phyloP scores from a whole-genome alignment of 2,888 invertebrate genomes.

The Pycnomerus fuliginosus region DNA sequence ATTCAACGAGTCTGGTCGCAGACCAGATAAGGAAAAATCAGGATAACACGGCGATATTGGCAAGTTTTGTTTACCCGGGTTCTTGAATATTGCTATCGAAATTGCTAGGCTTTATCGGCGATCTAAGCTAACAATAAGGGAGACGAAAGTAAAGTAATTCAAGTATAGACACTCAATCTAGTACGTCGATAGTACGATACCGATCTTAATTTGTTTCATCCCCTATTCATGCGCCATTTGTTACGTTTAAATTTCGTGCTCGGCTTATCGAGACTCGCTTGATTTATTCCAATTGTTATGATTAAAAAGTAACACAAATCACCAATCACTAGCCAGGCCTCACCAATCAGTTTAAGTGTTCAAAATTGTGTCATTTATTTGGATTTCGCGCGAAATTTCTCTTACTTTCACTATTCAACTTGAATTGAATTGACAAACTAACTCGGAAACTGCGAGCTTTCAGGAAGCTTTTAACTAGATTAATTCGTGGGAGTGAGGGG shows the following conservation, averaged over 20 bases:
- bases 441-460: constrained; percentile 11
- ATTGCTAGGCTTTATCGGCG: too few relatives aligned
- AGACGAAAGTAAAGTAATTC: constrained; percentile 30
- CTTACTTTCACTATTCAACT: constrained; percentile 10
- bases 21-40: too few relatives aligned
- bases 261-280: constrained; percentile 12
- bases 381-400: constrained; percentile 15
- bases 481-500: constrained; percentile 5
- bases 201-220: constrained; percentile 39
- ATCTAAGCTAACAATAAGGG: too few relatives aligned
- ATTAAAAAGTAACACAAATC: not conserved
- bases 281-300: constrained; percentile 7
- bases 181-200: constrained; percentile 32
- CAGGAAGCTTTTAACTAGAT: constrained; percentile 15
- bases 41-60: too few relatives aligned
- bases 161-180: constrained; percentile 37
- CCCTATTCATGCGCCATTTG: constrained; percentile 29
- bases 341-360: constrained; percentile 14
- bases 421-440: constrained; percentile 15
- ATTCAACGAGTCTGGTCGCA: too few relatives aligned
- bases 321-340: not conserved
- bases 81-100: too few relatives aligned
- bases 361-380: constrained; percentile 12
- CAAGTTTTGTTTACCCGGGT: too few relatives aligned
- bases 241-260: constrained; percentile 22